Percentiles rank a stretch among this genome's conserved stretches.
phyloP scores from a whole-genome alignment of 2,113 vertebrate species.

The Aramus guarauna region DNA sequence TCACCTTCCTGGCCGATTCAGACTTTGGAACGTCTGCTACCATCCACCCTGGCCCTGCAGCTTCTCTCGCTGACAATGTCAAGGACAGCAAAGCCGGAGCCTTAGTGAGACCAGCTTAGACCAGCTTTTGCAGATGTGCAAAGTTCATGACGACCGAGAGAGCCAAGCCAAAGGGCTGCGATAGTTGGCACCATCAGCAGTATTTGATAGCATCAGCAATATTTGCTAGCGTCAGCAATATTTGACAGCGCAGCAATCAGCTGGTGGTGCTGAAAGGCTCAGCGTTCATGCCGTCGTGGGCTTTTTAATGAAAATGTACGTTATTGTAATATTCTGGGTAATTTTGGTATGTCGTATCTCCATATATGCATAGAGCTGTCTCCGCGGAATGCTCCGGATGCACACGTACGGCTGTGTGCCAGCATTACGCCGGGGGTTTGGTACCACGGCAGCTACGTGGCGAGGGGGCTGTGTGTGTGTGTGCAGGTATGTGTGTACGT shows the following conservation, averaged over 20 bases:
- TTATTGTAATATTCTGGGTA: neutral
- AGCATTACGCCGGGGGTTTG: neutral
- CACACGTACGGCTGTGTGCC: accelerated
- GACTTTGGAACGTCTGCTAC: neutral
- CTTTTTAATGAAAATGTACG: neutral
- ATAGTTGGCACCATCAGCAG: neutral
- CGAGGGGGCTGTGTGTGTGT: neutral
- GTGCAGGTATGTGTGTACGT: neutral
- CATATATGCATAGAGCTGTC: accelerated
- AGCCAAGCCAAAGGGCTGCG: neutral
- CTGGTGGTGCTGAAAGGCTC: neutral
- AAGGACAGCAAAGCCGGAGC: neutral
- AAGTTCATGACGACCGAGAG: neutral
- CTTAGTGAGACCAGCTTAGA: neutral
- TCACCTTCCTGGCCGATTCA: neutral
- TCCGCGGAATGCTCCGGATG: neutral
- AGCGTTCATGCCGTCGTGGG: accelerated
- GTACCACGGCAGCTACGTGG: neutral
- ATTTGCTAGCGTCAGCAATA: neutral
- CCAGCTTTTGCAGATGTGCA: conserved; percentile 1
- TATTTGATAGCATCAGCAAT: neutral
- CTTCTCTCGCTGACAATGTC: neutral
- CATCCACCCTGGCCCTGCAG: accelerated
- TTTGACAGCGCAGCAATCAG: neutral
- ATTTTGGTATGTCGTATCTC: neutral